Evolutionary conservation across 2,113 vertebrate species (phyloP).

Genomic region (Prochilodus magdalenae): DNA sequence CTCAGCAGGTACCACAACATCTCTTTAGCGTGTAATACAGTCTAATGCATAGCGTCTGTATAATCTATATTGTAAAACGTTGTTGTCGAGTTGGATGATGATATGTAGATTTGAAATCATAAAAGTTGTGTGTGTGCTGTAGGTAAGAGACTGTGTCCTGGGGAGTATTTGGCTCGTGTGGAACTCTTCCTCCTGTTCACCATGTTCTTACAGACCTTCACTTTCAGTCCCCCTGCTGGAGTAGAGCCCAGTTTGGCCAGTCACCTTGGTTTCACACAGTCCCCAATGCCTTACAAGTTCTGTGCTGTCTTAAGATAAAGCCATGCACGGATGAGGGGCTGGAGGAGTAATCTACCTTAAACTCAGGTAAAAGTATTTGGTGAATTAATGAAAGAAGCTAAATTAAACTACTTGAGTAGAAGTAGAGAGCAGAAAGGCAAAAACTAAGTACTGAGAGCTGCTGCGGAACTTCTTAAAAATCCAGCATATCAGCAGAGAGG

Average conservation of each 20-base stretch:
- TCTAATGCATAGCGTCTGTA: too few species aligned
- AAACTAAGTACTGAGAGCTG: too few species aligned
- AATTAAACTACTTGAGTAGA: too few species aligned
- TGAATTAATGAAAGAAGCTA: too few species aligned
- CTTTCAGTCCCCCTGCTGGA: slow-evolving; percentile 23
- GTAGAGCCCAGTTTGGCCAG: slow-evolving; percentile 61
- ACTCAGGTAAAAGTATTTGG: too few species aligned
- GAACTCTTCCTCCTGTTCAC: slow-evolving; percentile 86
- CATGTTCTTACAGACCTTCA: slow-evolving; percentile 62
- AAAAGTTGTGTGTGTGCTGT: slow-evolving; percentile 1
- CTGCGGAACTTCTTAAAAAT: too few species aligned
- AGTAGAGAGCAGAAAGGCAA: too few species aligned
- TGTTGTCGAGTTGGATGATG: too few species aligned
- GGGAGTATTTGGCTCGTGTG: slow-evolving; percentile 78
- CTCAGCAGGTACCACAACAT: slow-evolving; percentile 71
- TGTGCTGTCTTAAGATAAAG: slow-evolving; percentile 61
- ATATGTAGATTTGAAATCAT: too few species aligned
- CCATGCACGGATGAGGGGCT: not conserved
- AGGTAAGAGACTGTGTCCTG: slow-evolving; percentile 82
- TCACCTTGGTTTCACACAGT: slow-evolving; percentile 41
- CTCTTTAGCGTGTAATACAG: not conserved
- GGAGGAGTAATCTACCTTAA: not conserved
- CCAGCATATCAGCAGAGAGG: too few species aligned
- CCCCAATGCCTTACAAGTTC: slow-evolving; percentile 69
- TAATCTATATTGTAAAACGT: too few species aligned